Base-by-base conservation (phyloP, 2,797 vertebrate species). In the Eremophila alpestris region DNA sequence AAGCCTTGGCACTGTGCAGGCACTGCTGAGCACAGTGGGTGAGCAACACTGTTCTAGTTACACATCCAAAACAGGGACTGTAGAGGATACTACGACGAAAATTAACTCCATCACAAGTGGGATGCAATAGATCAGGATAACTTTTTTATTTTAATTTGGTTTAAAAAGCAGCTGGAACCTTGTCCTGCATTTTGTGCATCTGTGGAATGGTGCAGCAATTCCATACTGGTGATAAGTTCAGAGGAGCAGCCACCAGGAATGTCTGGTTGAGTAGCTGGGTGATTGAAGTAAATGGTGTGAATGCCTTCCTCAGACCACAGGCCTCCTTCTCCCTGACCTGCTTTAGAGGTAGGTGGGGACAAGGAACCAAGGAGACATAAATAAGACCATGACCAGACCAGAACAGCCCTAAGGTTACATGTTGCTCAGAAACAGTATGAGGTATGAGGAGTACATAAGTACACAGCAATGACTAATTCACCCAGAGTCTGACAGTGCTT, bases 11-110 rank as follows among this genome's bases (percentile, higher is more conserved):
- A 22, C 45, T 1, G 1, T 3, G 40, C 32, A 36, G 40, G 11
- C 21, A 14, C 52, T 20, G 46, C 4, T 41, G 58, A 74, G 60
- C 52, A 48, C 41, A 46, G 55, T 0, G 0, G 20, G 64, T 67
- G n/a, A 70, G 58, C 38, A 38, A 22, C 0, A 0, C 69, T 49
- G 54, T 7, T 71, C 34, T 7, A 40, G 46, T n/a, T n/a, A 79
- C 46, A 60, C 21, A 75, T n/a, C 74, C 70, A 36, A 56, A 62
- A 24, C 30, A 14, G 46, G 64, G 11, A 40, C 19, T 7, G 7
- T 16, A 38, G 1, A 41, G 45, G 55, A 54, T 3, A 16, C 54
- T n/a, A 29, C 0, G 1, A 58, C 54, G 38, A 86, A 84, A 79
- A 93, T 65, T 15, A 83, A 65, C 23, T 23, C 62, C 11, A 21